A percentile compares a stretch with the other conserved stretches of the same genome.
Evolutionary conservation across 2,888 invertebrate genomes (phyloP).

Genomic region (Elegia similella): DNA sequence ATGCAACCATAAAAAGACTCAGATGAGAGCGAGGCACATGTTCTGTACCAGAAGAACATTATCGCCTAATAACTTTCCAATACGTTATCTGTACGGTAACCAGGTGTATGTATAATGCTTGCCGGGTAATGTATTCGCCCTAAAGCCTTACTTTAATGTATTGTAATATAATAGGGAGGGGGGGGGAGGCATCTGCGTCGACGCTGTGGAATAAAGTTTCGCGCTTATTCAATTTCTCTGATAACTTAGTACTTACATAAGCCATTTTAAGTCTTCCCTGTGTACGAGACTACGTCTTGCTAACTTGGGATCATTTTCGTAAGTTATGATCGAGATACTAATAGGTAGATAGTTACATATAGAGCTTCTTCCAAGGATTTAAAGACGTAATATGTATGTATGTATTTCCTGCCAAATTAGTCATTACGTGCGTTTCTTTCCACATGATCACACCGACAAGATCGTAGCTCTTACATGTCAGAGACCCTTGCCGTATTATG

Average conservation of each 20-base stretch:
- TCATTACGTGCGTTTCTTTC: too few species aligned
- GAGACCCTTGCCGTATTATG: too few species aligned
- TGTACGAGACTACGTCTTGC: background rate
- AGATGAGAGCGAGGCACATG: too few species aligned
- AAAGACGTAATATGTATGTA: too few species aligned
- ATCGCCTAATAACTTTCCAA: background rate
- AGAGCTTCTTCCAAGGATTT: too few species aligned
- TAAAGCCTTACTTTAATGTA: background rate
- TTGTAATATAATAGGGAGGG: background rate
- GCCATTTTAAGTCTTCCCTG: background rate
- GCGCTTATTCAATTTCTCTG: slow-evolving; percentile 8
- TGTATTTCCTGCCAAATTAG: too few species aligned
- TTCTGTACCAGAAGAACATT: background rate
- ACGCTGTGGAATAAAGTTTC: slow-evolving; percentile 1
- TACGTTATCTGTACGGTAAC: background rate
- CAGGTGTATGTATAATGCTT: background rate
- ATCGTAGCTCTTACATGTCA: too few species aligned
- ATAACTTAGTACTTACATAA: background rate
- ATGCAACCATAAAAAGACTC: too few species aligned
- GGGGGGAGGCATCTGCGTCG: slow-evolving; percentile 1
- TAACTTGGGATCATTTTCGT: background rate
- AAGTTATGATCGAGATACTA: background rate
- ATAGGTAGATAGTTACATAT: too few species aligned
- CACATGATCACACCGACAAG: too few species aligned
- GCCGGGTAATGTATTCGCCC: background rate